Base-by-base conservation (phyloP, 2,113 vertebrate species). In the Cyprinus carpio region DNA sequence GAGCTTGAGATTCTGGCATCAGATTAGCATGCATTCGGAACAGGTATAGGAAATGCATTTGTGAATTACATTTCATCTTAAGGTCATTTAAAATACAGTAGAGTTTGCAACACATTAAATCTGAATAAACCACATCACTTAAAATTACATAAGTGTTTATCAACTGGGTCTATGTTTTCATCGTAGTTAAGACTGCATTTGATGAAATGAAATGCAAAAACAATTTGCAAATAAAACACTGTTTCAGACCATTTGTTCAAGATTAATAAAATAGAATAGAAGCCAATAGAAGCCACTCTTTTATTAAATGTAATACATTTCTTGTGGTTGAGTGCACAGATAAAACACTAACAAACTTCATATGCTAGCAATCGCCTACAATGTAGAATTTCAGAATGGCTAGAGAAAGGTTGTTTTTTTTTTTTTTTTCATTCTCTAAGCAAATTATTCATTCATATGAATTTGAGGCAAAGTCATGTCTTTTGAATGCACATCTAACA, bases 51-150 rank as follows among this genome's bases (percentile, higher is more conserved):
- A 40, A 37, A 71, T 71, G 67, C 67, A 71, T 75, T 75, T 46
- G 12, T 15, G 4, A 78, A 56, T 34, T n/a, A 78, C 8, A 34
- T 78, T 43, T 62, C 20, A 43, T 40, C 13, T 23, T 16, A 49
- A 60, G 5, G 54, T 23, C 11, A 79, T 60, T 79, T 79, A 5
- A 64, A 58, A 64, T 64, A 62, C 76, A 79, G 54, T 23, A 46
- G 27, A 27, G 20, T 43, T 62, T 25, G 51, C 72, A 43, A 49
- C 43, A 51, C 43, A 54, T 54, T 20, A 49, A 67, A 67, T 29
- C 16, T 67, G 15, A 67, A 31, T 31, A 18, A 18, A 15, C 15
- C 16, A 60, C 23, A 60, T 11, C 6, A 31, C 29, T 69, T 9
- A 69, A 18, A 69, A 69, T 34, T 20, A 34, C 16, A 34, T 20